Evolutionary conservation across 1,140 invertebrate species (phyloP).

Genomic region (Aphaenogaster floridana): DNA sequence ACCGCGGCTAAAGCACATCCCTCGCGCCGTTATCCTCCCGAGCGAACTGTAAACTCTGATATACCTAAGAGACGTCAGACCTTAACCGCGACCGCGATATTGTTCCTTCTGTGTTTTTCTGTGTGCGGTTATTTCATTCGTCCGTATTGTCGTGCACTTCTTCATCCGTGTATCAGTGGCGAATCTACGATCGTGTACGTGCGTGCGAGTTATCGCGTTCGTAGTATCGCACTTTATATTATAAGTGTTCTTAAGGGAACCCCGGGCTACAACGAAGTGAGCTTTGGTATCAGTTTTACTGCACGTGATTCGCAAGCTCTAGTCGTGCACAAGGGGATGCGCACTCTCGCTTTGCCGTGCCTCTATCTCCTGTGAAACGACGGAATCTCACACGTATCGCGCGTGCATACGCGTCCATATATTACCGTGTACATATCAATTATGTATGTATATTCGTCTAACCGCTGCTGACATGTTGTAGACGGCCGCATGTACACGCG

Average conservation of each 20-base stretch:
- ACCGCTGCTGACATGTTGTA: constrained; percentile 47
- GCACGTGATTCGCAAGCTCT: constrained; percentile 52
- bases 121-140: constrained; percentile 18
- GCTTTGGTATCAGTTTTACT: constrained; percentile 59
- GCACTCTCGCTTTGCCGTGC: background rate
- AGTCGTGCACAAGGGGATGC: constrained; percentile 17
- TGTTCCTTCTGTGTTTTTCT: constrained; percentile 28
- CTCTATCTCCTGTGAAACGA: background rate
- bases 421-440: constrained; percentile 69
- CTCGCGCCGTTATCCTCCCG: constrained; percentile 49
- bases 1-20: background rate
- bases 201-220: background rate
- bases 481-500: constrained; percentile 8
- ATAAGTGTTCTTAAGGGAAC: constrained; percentile 44
- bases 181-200: background rate
- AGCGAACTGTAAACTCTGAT: constrained; percentile 58
- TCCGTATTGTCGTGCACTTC: background rate
- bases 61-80: constrained; percentile 46
- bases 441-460: constrained; percentile 73
- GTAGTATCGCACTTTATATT: constrained; percentile 56
- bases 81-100: constrained; percentile 50
- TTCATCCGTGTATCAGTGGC: background rate
- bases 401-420: background rate
- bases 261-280: constrained; percentile 52
- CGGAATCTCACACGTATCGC: background rate